phyloP scores from a whole-genome alignment of 1,140 invertebrate species.

The Platyscapa corneri region DNA sequence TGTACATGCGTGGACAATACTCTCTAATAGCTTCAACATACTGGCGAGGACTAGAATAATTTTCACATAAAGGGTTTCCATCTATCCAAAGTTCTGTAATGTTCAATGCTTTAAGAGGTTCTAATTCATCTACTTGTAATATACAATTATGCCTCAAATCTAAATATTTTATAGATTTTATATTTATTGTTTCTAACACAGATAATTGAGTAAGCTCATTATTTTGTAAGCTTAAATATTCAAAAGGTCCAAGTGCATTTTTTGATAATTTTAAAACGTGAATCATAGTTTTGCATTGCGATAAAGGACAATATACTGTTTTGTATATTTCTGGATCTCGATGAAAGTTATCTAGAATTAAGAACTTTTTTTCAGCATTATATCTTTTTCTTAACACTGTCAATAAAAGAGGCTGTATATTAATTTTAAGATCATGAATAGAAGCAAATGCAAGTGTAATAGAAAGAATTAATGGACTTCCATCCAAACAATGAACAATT shows the following conservation, averaged over 20 bases:
- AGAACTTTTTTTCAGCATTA: constrained; percentile 59
- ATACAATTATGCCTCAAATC: constrained; percentile 74
- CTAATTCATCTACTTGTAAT: constrained; percentile 59
- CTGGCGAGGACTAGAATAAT: constrained; percentile 62
- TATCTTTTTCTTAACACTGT: constrained; percentile 69
- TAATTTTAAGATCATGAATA: constrained; percentile 72
- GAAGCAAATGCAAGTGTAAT: constrained; percentile 72
- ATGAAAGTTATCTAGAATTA: constrained; percentile 72
- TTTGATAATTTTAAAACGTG: constrained; percentile 73
- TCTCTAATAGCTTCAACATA: constrained; percentile 63
- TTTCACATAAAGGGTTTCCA: constrained; percentile 70
- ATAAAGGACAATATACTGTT: constrained; percentile 71
- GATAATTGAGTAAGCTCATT: constrained; percentile 70
- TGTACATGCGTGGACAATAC: constrained; percentile 64
- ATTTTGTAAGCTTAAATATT: constrained; percentile 68
- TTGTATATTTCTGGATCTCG: constrained; percentile 72
- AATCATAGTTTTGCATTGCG: constrained; percentile 70
- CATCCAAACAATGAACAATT: constrained; percentile 67
- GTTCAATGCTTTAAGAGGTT: constrained; percentile 57
- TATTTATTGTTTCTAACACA: constrained; percentile 65
- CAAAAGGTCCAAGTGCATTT: constrained; percentile 61
- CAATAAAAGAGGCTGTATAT: constrained; percentile 70
- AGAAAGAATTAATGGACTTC: constrained; percentile 68
- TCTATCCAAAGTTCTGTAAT: constrained; percentile 68
- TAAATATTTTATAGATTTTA: constrained; percentile 63